Conservation (phyloP, 2,888 invertebrate species). For the Trichopoda pennipes region DNA sequence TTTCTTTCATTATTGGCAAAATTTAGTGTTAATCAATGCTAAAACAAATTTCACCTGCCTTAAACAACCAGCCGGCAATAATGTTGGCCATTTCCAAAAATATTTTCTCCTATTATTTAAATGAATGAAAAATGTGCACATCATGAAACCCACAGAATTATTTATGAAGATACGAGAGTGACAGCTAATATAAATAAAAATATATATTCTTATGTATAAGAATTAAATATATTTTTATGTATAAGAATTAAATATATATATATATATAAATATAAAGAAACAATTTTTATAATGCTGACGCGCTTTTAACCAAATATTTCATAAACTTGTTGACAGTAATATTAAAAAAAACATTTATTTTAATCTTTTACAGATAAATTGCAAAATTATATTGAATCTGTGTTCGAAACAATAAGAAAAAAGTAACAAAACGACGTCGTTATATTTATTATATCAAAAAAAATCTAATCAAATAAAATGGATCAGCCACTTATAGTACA, state of each 20-base stretch:
- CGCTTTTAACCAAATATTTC: too few species aligned
- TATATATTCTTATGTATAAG: not conserved
- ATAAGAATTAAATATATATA: too few species aligned
- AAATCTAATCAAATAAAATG: slow-evolving; percentile 70
- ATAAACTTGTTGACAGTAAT: too few species aligned
- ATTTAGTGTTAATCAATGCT: not conserved
- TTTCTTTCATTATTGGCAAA: not conserved
- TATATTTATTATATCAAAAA: slow-evolving; percentile 12
- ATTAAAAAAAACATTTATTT: not conserved
- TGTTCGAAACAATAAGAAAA: slow-evolving; percentile 24
- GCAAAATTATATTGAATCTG: slow-evolving; percentile 9
- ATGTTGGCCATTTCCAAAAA: slow-evolving; percentile 27
- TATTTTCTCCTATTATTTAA: slow-evolving; percentile 6
- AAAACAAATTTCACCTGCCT: slow-evolving; percentile 10
- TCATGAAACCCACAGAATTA: slow-evolving; percentile 28
- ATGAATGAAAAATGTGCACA: slow-evolving; percentile 50
- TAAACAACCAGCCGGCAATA: slow-evolving; percentile 22
- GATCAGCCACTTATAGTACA: slow-evolving; percentile 86
- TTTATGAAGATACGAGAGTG: not conserved
- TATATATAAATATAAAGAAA: too few species aligned
- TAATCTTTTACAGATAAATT: slow-evolving; percentile 40
- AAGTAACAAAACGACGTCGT: slow-evolving; percentile 28
- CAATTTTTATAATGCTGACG: too few species aligned
- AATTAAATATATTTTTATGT: not conserved
- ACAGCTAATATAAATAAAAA: slow-evolving; percentile 6